A percentile compares a stretch with the other conserved stretches of the same genome.
Conservation (phyloP, 2,888 invertebrate species). For the Linnaemya vulpina region DNA sequence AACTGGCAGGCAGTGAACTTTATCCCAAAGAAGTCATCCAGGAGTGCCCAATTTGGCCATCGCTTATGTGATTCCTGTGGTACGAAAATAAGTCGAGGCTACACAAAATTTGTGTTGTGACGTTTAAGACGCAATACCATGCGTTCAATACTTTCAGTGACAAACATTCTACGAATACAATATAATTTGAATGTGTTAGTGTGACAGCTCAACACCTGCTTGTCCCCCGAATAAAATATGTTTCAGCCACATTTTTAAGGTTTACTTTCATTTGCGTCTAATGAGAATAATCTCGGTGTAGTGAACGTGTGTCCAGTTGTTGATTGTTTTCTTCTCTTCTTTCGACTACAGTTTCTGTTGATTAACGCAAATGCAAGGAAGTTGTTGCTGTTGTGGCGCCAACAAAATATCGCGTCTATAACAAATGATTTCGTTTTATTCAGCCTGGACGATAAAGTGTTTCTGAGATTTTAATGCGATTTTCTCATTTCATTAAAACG, state of each 20-base stretch:
- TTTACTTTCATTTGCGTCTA: slow-evolving; percentile 27
- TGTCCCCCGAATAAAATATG: slow-evolving; percentile 45
- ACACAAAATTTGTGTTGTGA: background rate
- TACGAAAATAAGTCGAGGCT: background rate
- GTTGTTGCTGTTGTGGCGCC: slow-evolving; percentile 72
- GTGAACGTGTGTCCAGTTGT: background rate
- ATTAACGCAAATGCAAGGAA: slow-evolving; percentile 69
- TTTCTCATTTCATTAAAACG: slow-evolving; percentile 73
- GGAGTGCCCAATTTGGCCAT: background rate
- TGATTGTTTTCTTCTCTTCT: background rate
- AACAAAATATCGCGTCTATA: slow-evolving; percentile 61
- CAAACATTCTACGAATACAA: background rate
- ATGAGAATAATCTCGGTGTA: slow-evolving; percentile 41
- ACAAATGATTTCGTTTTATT: slow-evolving; percentile 56
- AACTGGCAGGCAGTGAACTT: slow-evolving; percentile 1
- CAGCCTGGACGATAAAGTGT: slow-evolving; percentile 24
- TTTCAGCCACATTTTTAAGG: background rate
- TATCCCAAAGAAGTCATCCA: slow-evolving; percentile 1
- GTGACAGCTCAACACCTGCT: slow-evolving; percentile 61
- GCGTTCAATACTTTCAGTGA: background rate
- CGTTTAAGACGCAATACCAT: too few species aligned
- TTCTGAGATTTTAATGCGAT: slow-evolving; percentile 68
- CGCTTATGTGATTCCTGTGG: background rate
- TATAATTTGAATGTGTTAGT: background rate
- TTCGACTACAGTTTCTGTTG: slow-evolving; percentile 1